Conservation (phyloP, 2,888 invertebrate species). For the Byasa hedistus region DNA sequence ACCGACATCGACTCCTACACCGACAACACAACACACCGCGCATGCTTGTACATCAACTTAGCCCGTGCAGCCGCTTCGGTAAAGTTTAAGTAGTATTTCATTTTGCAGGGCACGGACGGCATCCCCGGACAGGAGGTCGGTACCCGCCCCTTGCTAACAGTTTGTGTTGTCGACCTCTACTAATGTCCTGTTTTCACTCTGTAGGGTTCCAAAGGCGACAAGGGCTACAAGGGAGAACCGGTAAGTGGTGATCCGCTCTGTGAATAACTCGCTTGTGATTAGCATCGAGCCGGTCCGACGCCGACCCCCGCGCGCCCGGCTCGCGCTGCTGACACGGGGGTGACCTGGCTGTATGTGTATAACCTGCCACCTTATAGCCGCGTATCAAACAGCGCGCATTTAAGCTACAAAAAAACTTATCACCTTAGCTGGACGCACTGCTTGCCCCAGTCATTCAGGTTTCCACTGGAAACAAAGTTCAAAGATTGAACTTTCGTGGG, state of each 20-base stretch:
- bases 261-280: slow-evolving; percentile 28
- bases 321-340: slow-evolving; percentile 13
- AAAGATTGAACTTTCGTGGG: no score
- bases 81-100: not conserved
- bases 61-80: not conserved
- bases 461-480: no score
- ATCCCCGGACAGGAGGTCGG: slow-evolving; percentile 94
- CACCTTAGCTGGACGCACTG: no score
- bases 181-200: slow-evolving; percentile 55
- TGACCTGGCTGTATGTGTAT: slow-evolving; percentile 20
- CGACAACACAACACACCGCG: not conserved
- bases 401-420: no score
- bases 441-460: no score
- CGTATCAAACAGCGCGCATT: no score
- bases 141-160: slow-evolving; percentile 29
- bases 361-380: no score
- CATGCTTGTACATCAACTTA: not conserved
- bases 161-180: slow-evolving; percentile 11
- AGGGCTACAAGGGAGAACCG: slow-evolving; percentile 90
- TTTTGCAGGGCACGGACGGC: slow-evolving; percentile 93
- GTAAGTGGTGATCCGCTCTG: slow-evolving; percentile 78
- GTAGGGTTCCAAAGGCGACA: slow-evolving; percentile 94
- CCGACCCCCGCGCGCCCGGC: slow-evolving; percentile 36
- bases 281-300: slow-evolving; percentile 32
- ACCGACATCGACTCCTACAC: no score